phyloP scores from a whole-genome alignment of 2,888 invertebrate species.

The Eilema depressum region DNA sequence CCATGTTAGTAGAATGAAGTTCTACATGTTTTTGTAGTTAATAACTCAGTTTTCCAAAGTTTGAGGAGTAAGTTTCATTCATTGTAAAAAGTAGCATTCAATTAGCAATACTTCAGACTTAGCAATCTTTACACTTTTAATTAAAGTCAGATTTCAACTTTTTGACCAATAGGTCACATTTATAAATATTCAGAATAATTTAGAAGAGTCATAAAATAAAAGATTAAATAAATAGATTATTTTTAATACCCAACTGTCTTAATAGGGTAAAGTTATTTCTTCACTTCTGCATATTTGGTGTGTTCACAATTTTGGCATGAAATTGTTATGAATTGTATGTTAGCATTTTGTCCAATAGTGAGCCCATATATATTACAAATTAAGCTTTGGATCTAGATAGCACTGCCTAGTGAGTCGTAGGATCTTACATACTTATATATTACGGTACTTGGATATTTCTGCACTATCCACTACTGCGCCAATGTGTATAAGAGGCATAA shows the following conservation, averaged over 20 bases:
- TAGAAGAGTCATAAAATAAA: not conserved
- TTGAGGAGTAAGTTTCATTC: not conserved
- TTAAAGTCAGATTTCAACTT: not conserved
- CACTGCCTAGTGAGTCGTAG: not conserved
- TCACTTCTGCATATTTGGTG: no score
- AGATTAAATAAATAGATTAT: slow-evolving; percentile 2
- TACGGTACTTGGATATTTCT: not conserved
- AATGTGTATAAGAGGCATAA: not conserved
- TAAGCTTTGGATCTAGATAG: not conserved
- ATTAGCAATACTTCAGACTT: not conserved
- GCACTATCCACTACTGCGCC: not conserved
- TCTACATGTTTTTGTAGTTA: not conserved
- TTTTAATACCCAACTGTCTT: not conserved
- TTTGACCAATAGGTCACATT: not conserved
- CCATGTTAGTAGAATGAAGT: no score
- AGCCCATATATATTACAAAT: no score
- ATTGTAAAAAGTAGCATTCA: not conserved
- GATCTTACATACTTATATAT: not conserved
- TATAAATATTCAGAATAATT: not conserved
- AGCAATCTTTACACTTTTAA: not conserved
- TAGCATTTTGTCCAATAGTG: no score
- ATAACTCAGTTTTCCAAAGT: no score
- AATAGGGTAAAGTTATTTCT: not conserved
- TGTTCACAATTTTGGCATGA: no score
- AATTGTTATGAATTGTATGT: no score